Conservation (phyloP, 2,888 invertebrate species). For the Ophion obscuratus region DNA sequence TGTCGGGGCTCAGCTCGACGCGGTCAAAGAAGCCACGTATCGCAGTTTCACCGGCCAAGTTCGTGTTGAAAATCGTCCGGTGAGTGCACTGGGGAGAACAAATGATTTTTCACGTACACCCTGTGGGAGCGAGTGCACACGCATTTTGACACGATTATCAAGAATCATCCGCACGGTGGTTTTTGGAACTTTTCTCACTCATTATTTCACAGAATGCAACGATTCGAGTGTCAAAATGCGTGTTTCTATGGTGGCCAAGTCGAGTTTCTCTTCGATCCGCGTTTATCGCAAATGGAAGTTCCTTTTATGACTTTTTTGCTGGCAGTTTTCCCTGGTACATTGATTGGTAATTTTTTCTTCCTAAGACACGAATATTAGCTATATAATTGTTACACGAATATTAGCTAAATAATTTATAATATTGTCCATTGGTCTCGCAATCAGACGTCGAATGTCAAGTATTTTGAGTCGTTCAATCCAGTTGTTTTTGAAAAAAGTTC, state of each 20-base stretch:
- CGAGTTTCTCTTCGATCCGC: not conserved
- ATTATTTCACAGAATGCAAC: no score
- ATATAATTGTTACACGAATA: no score
- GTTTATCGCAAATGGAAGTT: not conserved
- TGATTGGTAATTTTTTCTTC: not conserved
- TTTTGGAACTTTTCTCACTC: not conserved
- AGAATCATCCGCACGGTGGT: not conserved
- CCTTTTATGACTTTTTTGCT: not conserved
- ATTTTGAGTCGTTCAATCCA: no score
- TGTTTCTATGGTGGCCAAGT: not conserved
- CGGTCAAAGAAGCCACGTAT: slow-evolving; percentile 86
- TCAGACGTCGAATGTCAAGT: no score
- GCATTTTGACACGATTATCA: not conserved
- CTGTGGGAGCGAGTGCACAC: not conserved
- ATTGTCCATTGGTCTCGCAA: no score
- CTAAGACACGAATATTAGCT: no score
- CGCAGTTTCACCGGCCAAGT: slow-evolving; percentile 90
- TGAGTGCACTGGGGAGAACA: slow-evolving; percentile 16
- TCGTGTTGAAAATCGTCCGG: slow-evolving; percentile 89
- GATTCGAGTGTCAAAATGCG: no score
- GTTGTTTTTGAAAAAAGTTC: no score
- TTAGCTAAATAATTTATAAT: no score
- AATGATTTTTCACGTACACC: slow-evolving; percentile 21
- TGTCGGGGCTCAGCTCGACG: slow-evolving; percentile 88
- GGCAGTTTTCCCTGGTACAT: not conserved